Evolutionary conservation across 2,888 invertebrate species (phyloP).

Genomic region (Julus scanicus): DNA sequence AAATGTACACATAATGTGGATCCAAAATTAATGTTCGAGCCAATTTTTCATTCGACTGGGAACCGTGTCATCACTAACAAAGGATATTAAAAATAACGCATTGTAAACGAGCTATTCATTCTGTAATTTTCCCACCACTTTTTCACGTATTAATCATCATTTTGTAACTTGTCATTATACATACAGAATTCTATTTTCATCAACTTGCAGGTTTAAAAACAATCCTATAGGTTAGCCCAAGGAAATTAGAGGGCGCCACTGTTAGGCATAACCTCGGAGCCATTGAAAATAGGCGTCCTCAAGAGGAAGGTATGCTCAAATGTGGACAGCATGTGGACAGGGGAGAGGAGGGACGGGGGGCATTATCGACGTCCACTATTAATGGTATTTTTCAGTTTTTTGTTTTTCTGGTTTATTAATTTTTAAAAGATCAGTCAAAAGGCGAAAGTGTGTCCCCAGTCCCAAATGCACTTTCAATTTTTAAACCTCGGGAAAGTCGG

Average conservation of each 20-base stretch:
- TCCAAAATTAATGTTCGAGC: neutral
- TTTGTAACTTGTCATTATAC: neutral
- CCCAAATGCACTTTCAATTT: too few species aligned
- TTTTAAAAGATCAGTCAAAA: too few species aligned
- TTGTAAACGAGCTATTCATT: neutral
- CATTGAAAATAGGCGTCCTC: too few species aligned
- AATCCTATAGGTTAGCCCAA: neutral
- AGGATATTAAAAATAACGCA: constrained; percentile 5
- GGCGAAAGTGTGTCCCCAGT: too few species aligned
- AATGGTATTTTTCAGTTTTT: too few species aligned
- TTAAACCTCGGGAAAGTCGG: too few species aligned
- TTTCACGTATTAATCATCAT: constrained; percentile 18
- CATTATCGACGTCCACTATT: too few species aligned
- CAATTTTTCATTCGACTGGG: neutral
- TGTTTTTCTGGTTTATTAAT: too few species aligned
- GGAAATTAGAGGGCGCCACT: neutral
- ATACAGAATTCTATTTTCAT: neutral
- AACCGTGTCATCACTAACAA: constrained; percentile 5
- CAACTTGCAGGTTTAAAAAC: neutral
- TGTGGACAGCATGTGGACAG: too few species aligned
- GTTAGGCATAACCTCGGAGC: neutral
- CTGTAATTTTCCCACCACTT: neutral
- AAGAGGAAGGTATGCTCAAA: too few species aligned
- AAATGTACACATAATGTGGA: neutral
- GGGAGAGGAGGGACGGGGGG: too few species aligned